Evolutionary conservation across 1,140 invertebrate genomes (phyloP), one percentile per base, ranked within the genome.

Genomic region (honey bee (Apis mellifera)): DNA sequence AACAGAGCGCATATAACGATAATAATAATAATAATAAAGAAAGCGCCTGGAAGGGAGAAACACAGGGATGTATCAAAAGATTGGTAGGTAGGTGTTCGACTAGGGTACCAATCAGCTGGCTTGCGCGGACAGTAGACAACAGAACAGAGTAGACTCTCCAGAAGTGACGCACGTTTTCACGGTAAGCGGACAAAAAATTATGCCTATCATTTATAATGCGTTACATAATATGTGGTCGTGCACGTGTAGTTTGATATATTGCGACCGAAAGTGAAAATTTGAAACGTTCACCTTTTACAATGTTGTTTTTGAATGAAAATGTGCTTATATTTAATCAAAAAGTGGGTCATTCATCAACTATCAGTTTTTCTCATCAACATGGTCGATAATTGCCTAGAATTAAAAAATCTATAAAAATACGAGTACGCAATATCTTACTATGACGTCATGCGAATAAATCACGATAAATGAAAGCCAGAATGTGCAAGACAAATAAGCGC

Each of bases 161-260:
- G 84, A 88, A 73, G 77, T 89, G 84, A 76, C 75, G 75, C 78
- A 80, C 81, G 80, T 60, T 66, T 85, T 86, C 78, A 84, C 86
- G 89, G 88, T 90, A 91, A 91, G 89, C 85, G 76, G 74, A 88
- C 77, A 64, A 80, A 89, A 86, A 86, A 88, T 75, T 8, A 26
- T 76, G 26, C 23, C 8, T 42, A 17, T 9, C 26, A 3, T 15
- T 59, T 23, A 72, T 52, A 62, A 73, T 26, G 0, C 42, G n/a
- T 80, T 80, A 32, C 70, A 21, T 74, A 81, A 81, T 68, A 52
- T 26, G 8, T 11, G 9, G 1, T 48, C 59, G 76, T 79, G 75
- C 68, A 72, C 54, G 52, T 55, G 62, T 23, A 52, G 26, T 72
- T 42, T 21, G 42, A 79, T 42, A n/a, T 19, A 50, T 26, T 42